Evolutionary conservation across 2,797 vertebrate genomes (phyloP).

Genomic region (Pseudomugil gertrudae): DNA sequence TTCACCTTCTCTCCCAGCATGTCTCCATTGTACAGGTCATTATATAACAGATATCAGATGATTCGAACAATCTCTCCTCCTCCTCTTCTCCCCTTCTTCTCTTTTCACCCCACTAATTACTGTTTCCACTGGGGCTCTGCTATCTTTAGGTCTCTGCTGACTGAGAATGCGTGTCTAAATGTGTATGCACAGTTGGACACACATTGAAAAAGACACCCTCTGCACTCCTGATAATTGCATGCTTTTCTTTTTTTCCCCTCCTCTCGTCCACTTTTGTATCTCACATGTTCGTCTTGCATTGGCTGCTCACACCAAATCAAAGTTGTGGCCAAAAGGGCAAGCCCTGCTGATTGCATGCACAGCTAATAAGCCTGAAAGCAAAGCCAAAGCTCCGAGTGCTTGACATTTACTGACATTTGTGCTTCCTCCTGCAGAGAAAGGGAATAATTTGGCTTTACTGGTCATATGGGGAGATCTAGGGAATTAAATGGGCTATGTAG

Average conservation of each 20-base stretch:
- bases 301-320: conserved; percentile 52
- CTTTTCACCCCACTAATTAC: conserved; percentile 78
- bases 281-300: conserved; percentile 41
- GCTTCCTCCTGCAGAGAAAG: conserved; percentile 66
- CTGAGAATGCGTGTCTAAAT: conserved; percentile 56
- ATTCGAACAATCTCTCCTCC: conserved; percentile 72
- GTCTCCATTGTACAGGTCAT: conserved; percentile 69
- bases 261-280: conserved; percentile 35
- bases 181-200: conserved; percentile 37
- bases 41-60: conserved; percentile 76
- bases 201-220: conserved; percentile 34
- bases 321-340: conserved; percentile 67
- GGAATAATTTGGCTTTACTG: conserved; percentile 66
- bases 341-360: conserved; percentile 37
- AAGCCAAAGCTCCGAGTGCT: conserved; percentile 65
- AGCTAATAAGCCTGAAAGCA: conserved; percentile 66
- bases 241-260: background rate
- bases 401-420: conserved; percentile 81
- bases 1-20: conserved; percentile 53
- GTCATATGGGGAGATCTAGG: conserved; percentile 54
- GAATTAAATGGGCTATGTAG: conserved; percentile 49
- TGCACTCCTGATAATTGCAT: conserved; percentile 53
- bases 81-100: conserved; percentile 40
- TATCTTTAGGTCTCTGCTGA: conserved; percentile 78
- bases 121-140: conserved; percentile 73